Evolutionary conservation across 2,888 invertebrate genomes (phyloP), one percentile per base, ranked within the genome.

Genomic region (Athrips mouffetella): DNA sequence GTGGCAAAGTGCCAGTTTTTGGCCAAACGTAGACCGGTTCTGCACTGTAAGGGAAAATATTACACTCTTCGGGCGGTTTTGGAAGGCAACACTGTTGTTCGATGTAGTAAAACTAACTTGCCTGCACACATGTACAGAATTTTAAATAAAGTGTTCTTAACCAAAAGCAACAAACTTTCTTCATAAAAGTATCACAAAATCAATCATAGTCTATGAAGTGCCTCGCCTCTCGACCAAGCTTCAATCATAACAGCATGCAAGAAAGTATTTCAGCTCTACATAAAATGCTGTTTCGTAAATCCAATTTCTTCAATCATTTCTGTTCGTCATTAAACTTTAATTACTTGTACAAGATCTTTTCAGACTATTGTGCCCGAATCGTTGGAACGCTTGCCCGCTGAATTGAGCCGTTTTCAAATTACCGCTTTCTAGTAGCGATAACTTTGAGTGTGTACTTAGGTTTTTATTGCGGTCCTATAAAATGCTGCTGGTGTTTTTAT

Each of bases 371-470:
- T 40, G 52, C 29, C 29, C 47, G 46, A 62, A 62, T 65, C 58
- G 52, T 33, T 20, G 53, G 64, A 72, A 66, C 65, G 66, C 70
- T 73, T 65, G 63, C 56, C 58, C n/a, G n/a, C n/a, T 53, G 53
- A 69, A 69, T 70, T 63, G 65, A 67, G 61, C 65, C 59, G 58
- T 62, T 63, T 60, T 63, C 62, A 63, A 70, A 67, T 72, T 69
- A 67, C 65, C 54, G 47, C 52, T 39, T 8, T 21, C 49, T 37
- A 47, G 40, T 35, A 8, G 53, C 57, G 57, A 66, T 67, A 64
- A 65, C 55, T 68, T 63, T 63, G 58, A 70, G 54, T 65, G 61
- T 21, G 37, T 37, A 35, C 35, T 35, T 35, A n/a, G 45, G 52
- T 51, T 65, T 71, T 70, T 71, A 68, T 63, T 62, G 51, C 42